Base-by-base conservation (phyloP, 2,888 invertebrate species). In the Agrochola circellaris region DNA sequence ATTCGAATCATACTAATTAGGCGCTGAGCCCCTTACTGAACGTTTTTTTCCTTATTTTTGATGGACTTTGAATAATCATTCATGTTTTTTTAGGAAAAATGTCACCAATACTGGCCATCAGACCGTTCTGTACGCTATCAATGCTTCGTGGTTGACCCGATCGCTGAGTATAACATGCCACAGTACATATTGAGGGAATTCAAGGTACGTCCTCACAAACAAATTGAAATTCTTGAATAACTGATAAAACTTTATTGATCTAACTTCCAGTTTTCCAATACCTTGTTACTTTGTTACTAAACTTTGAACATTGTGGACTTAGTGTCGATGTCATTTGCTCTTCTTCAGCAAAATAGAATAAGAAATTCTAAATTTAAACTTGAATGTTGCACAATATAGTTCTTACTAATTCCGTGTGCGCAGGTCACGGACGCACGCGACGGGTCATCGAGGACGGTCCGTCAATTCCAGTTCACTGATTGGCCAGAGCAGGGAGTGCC, bases 111-210 rank as follows among this genome's bases (percentile, higher is more conserved):
- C 95, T 99, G 99, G 99, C 99, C 99, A 0, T 99, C 99, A 90
- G 99, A 99, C 93, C 97, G 99, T 90, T 99, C 99, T 51, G 99
- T 99, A 61, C 98, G 99, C 83, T 99, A 99, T 96, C 99, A 99
- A 93, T 99, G 99, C 95, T 99, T 99, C 95, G 99, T 99, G 66
- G 99, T 99, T 38, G 99, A 99, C 95, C 99, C 99, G 20, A 99
- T 99, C 91, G 99, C 99, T 11, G 99, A 99, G 95, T 99, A 99
- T 96, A 99, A 99, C 95, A 99, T 99, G 99, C 99, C 99, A 51
- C 99, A 99, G 95, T 99, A 99, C 95, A 99, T 99, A 93, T 97
- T 99, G 92, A 97, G 99, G 90, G 99, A 99, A 97, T 99, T 99
- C 97, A 99, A 99, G 97, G 97, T 97, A 90, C 79, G 83, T 84